Percentiles rank a stretch among this genome's conserved stretches.
Conservation (phyloP, 37 sponge, comb jelly and placozoan species). For the Halisarca cf. caerulea region DNA sequence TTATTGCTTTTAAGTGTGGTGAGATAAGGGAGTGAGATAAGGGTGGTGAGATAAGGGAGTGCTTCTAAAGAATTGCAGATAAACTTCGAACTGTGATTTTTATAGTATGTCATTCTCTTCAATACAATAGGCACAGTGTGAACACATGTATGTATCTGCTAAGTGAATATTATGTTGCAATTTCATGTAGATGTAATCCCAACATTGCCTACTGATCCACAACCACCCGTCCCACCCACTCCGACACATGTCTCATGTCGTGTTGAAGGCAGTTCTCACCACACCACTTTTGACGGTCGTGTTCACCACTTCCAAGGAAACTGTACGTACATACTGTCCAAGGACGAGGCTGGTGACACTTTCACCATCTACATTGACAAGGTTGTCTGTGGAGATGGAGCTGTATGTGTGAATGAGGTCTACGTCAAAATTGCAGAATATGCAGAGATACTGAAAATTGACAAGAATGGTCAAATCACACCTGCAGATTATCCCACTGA, state of each 20-base stretch:
- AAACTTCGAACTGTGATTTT: too few species aligned
- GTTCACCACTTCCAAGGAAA: slow-evolving; percentile 11
- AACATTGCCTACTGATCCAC: background rate
- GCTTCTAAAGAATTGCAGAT: too few species aligned
- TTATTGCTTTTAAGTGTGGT: too few species aligned
- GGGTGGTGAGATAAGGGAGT: too few species aligned
- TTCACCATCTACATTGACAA: background rate
- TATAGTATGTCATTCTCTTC: too few species aligned
- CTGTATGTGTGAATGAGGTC: background rate
- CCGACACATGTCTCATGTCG: background rate
- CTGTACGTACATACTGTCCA: background rate
- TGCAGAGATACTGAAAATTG: background rate
- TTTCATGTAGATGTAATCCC: background rate
- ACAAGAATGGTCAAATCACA: background rate
- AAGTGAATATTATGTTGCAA: too few species aligned
- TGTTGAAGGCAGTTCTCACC: background rate
- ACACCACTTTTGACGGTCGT: slow-evolving; percentile 3
- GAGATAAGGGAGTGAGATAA: too few species aligned
- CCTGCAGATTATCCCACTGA: background rate
- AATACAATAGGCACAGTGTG: too few species aligned
- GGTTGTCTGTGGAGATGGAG: background rate
- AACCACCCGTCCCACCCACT: background rate
- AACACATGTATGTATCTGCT: too few species aligned
- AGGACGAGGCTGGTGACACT: background rate
- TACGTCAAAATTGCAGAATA: background rate